Percentiles rank a stretch among this genome's conserved stretches.
Conservation (phyloP, 2,113 vertebrate genomes). For the Camarhynchus parvulus region DNA sequence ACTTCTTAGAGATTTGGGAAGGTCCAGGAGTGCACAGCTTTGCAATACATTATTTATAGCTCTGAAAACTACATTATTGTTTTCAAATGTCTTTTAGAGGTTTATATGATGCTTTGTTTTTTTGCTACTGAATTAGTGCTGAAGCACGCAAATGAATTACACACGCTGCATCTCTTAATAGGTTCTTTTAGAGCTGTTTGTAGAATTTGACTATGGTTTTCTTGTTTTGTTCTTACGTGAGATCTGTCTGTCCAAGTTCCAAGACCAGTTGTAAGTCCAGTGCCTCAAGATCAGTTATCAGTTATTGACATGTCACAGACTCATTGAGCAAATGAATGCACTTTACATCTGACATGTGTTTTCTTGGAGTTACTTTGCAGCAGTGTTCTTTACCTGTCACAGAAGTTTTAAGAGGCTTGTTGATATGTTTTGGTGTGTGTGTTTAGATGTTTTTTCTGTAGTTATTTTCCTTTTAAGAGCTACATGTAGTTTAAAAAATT, state of each 20-base stretch:
- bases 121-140: background rate
- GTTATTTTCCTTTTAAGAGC: background rate
- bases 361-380: background rate
- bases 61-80: background rate
- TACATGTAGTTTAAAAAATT: background rate
- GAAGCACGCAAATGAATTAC: background rate
- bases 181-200: background rate
- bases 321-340: background rate
- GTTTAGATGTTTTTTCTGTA: background rate
- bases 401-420: background rate
- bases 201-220: background rate
- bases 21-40: background rate
- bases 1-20: background rate
- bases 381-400: background rate
- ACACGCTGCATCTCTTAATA: background rate
- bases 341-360: background rate
- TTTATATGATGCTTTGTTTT: background rate
- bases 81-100: background rate
- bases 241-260: background rate
- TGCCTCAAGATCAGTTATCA: rapidly evolving
- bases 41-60: background rate
- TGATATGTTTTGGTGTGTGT: background rate
- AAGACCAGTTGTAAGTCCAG: background rate
- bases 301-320: rapidly evolving
- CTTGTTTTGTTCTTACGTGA: rapidly evolving